These are phyloP conservation scores for Grapholita molesta DNA, from an alignment of 1,140 invertebrate genomes.

Conservation along the genomic window DNA sequence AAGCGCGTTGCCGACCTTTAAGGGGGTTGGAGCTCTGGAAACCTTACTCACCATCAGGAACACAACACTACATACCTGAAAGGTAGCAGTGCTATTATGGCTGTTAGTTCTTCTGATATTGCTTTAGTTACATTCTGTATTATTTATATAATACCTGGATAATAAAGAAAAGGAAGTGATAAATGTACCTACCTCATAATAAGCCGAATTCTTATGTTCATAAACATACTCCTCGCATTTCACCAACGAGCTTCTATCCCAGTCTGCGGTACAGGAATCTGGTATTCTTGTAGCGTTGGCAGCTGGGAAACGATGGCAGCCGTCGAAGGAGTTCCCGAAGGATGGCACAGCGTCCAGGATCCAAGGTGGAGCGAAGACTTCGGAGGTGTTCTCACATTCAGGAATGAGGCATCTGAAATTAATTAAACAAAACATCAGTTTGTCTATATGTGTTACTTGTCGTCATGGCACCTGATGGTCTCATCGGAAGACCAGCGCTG, in stretches of 20 bases:
- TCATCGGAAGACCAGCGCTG: too few relatives aligned
- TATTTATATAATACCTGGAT: too few relatives aligned
- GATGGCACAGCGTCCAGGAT: not conserved
- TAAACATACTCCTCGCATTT: slow-evolving; percentile 1
- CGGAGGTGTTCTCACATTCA: not conserved
- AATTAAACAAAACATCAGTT: not conserved
- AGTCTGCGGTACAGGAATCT: not conserved
- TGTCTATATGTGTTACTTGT: too few relatives aligned
- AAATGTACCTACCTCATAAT: not conserved
- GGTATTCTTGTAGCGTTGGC: not conserved
- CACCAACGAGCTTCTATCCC: not conserved
- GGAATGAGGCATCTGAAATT: not conserved
- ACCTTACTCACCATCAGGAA: too few relatives aligned
- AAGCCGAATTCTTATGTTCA: not conserved
- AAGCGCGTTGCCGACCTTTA: too few relatives aligned
- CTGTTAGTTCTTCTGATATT: too few relatives aligned
- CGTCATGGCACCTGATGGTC: too few relatives aligned
- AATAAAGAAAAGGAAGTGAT: too few relatives aligned
- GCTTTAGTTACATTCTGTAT: too few relatives aligned
- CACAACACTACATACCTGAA: too few relatives aligned
- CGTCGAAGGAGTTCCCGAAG: not conserved
- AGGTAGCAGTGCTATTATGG: too few relatives aligned
- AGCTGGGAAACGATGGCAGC: not conserved
- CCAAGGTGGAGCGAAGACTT: not conserved
- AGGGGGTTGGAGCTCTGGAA: too few relatives aligned